Conservation (phyloP, 2,888 invertebrate genomes). For the Empis stercorea region DNA sequence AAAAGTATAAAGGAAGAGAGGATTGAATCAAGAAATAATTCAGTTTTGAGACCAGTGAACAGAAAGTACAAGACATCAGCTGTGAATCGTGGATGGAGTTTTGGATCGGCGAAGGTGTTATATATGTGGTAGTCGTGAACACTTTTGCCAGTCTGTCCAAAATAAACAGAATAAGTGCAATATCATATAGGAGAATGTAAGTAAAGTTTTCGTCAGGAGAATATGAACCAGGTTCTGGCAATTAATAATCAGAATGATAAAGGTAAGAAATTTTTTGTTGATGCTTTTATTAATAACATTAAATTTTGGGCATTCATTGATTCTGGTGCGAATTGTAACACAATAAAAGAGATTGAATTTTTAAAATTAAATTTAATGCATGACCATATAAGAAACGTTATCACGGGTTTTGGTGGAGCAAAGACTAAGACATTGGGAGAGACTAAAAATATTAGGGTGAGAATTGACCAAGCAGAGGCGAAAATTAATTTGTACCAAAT, state of each 20-base stretch:
- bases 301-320: conserved; percentile 7
- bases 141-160: too few relatives aligned
- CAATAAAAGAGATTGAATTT: conserved; percentile 2
- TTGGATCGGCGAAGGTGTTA: too few relatives aligned
- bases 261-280: conserved; percentile 5
- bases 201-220: too few relatives aligned
- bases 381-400: not conserved
- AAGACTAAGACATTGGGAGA: not conserved
- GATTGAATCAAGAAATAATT: too few relatives aligned
- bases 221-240: too few relatives aligned
- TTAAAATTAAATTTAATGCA: not conserved
- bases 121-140: too few relatives aligned
- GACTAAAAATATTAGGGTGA: conserved; percentile 1
- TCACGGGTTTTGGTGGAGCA: conserved; percentile 8
- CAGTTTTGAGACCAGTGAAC: too few relatives aligned
- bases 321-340: conserved; percentile 4
- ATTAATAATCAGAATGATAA: too few relatives aligned
- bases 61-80: too few relatives aligned
- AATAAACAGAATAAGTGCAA: too few relatives aligned
- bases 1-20: too few relatives aligned
- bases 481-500: conserved; percentile 1
- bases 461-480: conserved; percentile 7
- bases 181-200: too few relatives aligned
- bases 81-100: not conserved
- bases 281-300: conserved; percentile 2